These are phyloP conservation scores for Podarcis raffonei DNA, from an alignment of 2,113 vertebrate species.

Conservation along the genomic window DNA sequence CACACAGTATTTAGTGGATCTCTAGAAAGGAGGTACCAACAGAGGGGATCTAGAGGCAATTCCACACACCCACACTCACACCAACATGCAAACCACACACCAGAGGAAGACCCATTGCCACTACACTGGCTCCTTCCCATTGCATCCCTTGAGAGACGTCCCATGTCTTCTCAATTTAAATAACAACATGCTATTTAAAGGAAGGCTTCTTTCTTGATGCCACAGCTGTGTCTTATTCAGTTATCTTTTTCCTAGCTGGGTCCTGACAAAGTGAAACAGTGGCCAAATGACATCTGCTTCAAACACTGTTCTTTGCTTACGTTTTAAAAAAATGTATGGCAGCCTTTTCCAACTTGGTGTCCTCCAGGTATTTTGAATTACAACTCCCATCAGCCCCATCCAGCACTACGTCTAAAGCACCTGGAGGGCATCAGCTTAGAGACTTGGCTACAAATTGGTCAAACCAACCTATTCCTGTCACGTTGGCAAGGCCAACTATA, in stretches of 20 bases:
- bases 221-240: neutral
- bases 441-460: neutral
- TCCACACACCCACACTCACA: neutral
- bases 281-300: neutral
- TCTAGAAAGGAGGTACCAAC: neutral
- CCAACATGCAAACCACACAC: neutral
- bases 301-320: neutral
- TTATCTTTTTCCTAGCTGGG: neutral
- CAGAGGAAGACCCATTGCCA: neutral
- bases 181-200: neutral
- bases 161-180: neutral
- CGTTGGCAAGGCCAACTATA: neutral
- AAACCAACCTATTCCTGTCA: neutral
- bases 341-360: neutral
- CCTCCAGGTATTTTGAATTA: neutral
- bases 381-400: neutral
- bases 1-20: neutral
- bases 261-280: neutral
- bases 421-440: neutral
- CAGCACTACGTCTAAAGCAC: neutral
- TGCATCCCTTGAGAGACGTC: neutral
- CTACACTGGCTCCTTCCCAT: neutral
- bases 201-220: neutral
- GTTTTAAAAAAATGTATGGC: neutral
- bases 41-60: neutral